phyloP scores from a whole-genome alignment of 64 coral and sea anemone species.

The Actinia tenebrosa region DNA sequence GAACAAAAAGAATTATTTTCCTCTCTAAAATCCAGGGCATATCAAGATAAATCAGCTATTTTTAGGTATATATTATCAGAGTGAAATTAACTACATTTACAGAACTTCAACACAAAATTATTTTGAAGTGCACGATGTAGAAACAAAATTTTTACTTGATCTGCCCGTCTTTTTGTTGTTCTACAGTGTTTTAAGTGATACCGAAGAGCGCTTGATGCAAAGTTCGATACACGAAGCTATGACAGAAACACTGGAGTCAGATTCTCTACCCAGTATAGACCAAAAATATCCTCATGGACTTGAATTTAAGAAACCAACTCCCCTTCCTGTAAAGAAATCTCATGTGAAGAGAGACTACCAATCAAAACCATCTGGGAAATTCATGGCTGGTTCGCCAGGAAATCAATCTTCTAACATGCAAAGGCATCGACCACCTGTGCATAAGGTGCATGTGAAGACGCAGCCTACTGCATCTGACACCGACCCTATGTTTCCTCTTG shows the following conservation, averaged over 20 bases:
- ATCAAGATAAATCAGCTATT: conserved; percentile 63
- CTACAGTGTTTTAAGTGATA: conserved; percentile 48
- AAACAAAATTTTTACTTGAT: neutral
- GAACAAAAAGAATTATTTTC: conserved; percentile 59
- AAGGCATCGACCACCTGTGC: neutral
- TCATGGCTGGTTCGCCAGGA: neutral
- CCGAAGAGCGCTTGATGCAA: conserved; percentile 54
- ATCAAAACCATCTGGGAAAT: neutral
- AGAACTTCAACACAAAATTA: no score
- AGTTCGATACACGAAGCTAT: conserved; percentile 77
- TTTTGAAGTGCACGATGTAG: no score
- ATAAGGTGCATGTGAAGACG: conserved; percentile 13
- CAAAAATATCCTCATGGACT: neutral
- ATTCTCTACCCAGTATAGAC: neutral
- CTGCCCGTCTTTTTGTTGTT: neutral
- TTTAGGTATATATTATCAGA: conserved; percentile 42
- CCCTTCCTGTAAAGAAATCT: neutral
- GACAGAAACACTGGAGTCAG: conserved; percentile 21
- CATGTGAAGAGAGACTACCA: neutral
- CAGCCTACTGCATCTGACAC: conserved; percentile 47
- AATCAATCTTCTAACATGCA: neutral
- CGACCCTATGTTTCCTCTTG: conserved; percentile 80
- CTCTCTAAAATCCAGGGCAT: conserved; percentile 42
- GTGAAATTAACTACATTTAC: no score
- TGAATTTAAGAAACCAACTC: neutral